Conservation (phyloP, 2,113 vertebrate genomes). For the Indicator indicator region DNA sequence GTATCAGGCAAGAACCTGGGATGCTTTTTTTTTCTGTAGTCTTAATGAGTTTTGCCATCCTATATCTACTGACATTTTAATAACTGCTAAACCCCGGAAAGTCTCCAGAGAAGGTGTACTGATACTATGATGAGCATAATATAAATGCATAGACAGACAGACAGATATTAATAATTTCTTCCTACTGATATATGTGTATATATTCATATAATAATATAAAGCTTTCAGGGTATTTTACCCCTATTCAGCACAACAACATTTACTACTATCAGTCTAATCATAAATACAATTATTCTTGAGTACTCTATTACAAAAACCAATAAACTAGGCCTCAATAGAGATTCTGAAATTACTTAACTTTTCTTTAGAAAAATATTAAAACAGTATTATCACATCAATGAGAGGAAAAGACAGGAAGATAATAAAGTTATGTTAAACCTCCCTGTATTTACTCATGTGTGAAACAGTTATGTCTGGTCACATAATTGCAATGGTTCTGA, state of each 20-base stretch:
- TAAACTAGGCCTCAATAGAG: slow-evolving; percentile 81
- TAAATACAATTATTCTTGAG: slow-evolving; percentile 84
- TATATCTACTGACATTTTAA: slow-evolving; percentile 58
- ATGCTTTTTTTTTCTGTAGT: background rate
- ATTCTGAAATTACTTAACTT: slow-evolving; percentile 84
- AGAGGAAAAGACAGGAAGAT: slow-evolving; percentile 84
- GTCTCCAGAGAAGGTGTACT: slow-evolving; percentile 43
- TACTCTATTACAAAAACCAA: slow-evolving; percentile 83
- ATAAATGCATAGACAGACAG: slow-evolving; percentile 69
- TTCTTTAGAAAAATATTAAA: slow-evolving; percentile 85
- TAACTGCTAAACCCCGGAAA: slow-evolving; percentile 61
- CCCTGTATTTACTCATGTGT: slow-evolving; percentile 86
- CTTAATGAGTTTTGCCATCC: slow-evolving; percentile 55
- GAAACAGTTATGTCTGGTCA: slow-evolving; percentile 88
- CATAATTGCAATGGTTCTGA: slow-evolving; percentile 86
- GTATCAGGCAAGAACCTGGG: background rate
- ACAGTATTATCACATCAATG: slow-evolving; percentile 86
- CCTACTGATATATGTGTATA: slow-evolving; percentile 27
- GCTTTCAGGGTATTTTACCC: slow-evolving; percentile 69
- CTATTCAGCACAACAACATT: slow-evolving; percentile 71
- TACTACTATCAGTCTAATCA: slow-evolving; percentile 77
- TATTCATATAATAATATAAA: slow-evolving; percentile 59
- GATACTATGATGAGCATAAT: slow-evolving; percentile 55
- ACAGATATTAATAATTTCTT: slow-evolving; percentile 68
- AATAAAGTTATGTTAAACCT: slow-evolving; percentile 89